Conservation (phyloP, 2,113 vertebrate genomes). For the Triplophysa dalaica region DNA sequence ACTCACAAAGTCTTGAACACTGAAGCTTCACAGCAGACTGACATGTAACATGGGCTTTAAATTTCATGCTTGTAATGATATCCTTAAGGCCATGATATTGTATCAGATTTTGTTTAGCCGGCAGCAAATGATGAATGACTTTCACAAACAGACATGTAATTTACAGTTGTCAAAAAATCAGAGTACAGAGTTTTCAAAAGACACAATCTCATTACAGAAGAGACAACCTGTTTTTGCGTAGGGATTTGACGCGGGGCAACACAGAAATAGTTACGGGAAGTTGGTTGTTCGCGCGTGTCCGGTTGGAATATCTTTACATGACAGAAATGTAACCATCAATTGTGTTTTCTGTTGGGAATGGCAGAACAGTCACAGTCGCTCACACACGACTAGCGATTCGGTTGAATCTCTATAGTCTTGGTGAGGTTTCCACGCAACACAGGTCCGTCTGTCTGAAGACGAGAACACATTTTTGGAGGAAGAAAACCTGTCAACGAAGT, state of each 20-base stretch:
- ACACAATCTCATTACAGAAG: conserved; percentile 41
- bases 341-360: neutral
- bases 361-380: neutral
- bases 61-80: conserved; percentile 34
- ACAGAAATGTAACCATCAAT: conserved; percentile 35
- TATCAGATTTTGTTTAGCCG: conserved; percentile 35
- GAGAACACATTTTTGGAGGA: conserved; percentile 13
- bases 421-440: conserved; percentile 44
- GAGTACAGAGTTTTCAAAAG: conserved; percentile 34
- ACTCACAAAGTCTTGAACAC: neutral
- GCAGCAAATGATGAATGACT: conserved; percentile 38
- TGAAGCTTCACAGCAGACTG: conserved; percentile 1
- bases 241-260: conserved; percentile 5
- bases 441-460: conserved; percentile 12
- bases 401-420: neutral
- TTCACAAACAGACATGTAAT: conserved; percentile 41
- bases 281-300: neutral
- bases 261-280: neutral
- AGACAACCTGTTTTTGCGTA: conserved; percentile 28
- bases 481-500: conserved; percentile 1
- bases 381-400: neutral
- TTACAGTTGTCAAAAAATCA: conserved; percentile 41
- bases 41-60: conserved; percentile 4
- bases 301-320: conserved; percentile 31
- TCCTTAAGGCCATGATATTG: conserved; percentile 24